Base-by-base conservation (phyloP, 2,797 vertebrate species). In the Apogon talboti region DNA sequence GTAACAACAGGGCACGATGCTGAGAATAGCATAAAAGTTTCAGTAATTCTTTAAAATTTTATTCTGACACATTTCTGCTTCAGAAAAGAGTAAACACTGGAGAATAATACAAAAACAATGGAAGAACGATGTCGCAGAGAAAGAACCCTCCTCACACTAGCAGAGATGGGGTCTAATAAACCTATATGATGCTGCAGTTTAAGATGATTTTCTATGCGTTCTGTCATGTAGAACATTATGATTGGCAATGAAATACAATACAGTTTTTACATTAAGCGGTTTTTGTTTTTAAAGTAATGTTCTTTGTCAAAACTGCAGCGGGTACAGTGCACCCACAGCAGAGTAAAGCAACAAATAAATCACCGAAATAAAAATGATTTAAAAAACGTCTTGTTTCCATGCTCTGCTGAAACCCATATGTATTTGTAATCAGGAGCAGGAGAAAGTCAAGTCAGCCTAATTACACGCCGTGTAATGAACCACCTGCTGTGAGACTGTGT, bases 391-490 rank as follows among this genome's bases (percentile, higher is more conserved):
- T 58, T 65, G 61, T 80, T 84, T 82, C 53, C 76, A 80, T 63
- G 81, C 83, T 79, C 52, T 60, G 71, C 69, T 83, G 76, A 78
- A 84, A 78, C 70, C 85, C 89, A 81, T 87, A 85, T 88, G 89
- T 80, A 84, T 87, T 68, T 86, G 79, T 87, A 89, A 89, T 88
- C 80, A 83, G 71, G 51, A 87, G 75, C 86, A 86, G 81, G 77
- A 74, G 80, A 87, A 82, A 88, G 86, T 88, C 78, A 86, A 89
- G 82, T 87, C 84, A 84, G 76, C 73, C 86, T 88, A 87, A 91
- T 90, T 89, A 90, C 79, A 79, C 71, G 69, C 79, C 48, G 68
- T 83, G 87, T 88, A 88, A 91, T 86, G 87, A 90, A 82, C 82
- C 86, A 85, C 88, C 87, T 89, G 87, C 87, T 88, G 84, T 74